phyloP scores from a whole-genome alignment of 2,797 vertebrate species.

The Bryconaethiops microstoma region DNA sequence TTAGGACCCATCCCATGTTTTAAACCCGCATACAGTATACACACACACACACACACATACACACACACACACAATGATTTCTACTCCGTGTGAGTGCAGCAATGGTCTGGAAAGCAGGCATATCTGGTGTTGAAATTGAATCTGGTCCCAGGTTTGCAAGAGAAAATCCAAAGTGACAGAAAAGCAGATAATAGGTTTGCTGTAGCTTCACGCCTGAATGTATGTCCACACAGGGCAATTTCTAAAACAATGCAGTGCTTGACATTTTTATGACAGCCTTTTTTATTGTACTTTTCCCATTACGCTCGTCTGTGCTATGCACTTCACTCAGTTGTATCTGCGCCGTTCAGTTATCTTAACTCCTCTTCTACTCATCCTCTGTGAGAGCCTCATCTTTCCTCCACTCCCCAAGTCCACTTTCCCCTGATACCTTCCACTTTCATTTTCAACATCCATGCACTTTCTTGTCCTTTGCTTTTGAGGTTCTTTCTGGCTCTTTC shows the following conservation, averaged over 20 bases:
- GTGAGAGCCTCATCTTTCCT: slow-evolving; percentile 50
- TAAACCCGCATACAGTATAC: slow-evolving; percentile 27
- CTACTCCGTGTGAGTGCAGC: slow-evolving; percentile 54
- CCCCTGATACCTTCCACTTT: slow-evolving; percentile 53
- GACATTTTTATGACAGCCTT: slow-evolving; percentile 78
- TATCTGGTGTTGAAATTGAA: slow-evolving; percentile 80
- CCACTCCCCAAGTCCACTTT: slow-evolving; percentile 37
- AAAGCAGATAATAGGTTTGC: slow-evolving; percentile 84
- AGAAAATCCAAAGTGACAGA: slow-evolving; percentile 82
- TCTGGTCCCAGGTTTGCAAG: slow-evolving; percentile 78
- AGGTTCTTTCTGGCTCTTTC: slow-evolving; percentile 52
- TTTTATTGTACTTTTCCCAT: slow-evolving; percentile 70
- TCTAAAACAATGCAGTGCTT: slow-evolving; percentile 76
- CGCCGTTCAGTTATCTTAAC: slow-evolving; percentile 61
- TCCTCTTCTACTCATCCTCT: slow-evolving; percentile 49
- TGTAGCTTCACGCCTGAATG: slow-evolving; percentile 81
- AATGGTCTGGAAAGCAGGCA: slow-evolving; percentile 67
- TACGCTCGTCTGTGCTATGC: slow-evolving; percentile 68
- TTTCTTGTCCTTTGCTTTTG: slow-evolving; percentile 56
- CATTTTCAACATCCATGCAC: slow-evolving; percentile 55
- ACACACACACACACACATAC: slow-evolving; percentile 51
- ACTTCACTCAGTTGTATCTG: slow-evolving; percentile 58
- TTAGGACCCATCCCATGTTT: slow-evolving; percentile 60
- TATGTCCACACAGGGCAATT: slow-evolving; percentile 80
- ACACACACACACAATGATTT: slow-evolving; percentile 60